Base-by-base conservation (phyloP, 1,140 invertebrate genomes). In the Brachystomella parvula region DNA sequence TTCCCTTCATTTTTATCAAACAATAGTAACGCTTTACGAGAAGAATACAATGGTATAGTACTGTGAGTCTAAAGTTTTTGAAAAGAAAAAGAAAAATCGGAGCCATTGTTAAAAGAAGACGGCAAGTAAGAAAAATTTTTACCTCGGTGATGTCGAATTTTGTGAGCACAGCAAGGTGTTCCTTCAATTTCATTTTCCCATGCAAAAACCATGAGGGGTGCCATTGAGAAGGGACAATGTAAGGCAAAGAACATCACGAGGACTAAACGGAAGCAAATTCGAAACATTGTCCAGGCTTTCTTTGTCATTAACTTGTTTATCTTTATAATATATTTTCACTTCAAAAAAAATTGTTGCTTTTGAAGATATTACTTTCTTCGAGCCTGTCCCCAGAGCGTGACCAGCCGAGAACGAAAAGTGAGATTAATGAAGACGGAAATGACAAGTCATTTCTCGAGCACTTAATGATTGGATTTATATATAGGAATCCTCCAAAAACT, bases 141-240 rank as follows among this genome's bases (percentile, higher is more conserved):
- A 73, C 71, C 71, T 70, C 71, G 59, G 60, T 73, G 71, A 61
- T 73, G 71, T 68, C 71, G 71, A 61, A 73, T 66, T 68, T 58
- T 68, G 49, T 73, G 71, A 12, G 68, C 56, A 64, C 71, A 73
- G 69, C 71, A 73, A 66, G 71, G 71, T 70, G 68, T 65, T 30
- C 64, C 64, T 31, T 73, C 68, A 65, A 68, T 33, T 44, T 73
- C 68, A 15, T 69, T 67, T 66, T 73, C 71, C 71, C 71, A 73
- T 28, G 71, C 71, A 26, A 73, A 44, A 57, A 64, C 71, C 71
- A 73, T 73, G 24, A 73, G 66, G 21, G 71, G 71, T 21, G 71
- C 71, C 39, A 73, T 70, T 44, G 68, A 70, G 65, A 73, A 70
- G 64, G 71, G 71, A 70, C 71, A 73, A 57, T 69, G 71, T 69